Evolutionary conservation across 2,888 invertebrate species (phyloP), one percentile per base, ranked within the genome.

Genomic region (Mythimna impura): DNA sequence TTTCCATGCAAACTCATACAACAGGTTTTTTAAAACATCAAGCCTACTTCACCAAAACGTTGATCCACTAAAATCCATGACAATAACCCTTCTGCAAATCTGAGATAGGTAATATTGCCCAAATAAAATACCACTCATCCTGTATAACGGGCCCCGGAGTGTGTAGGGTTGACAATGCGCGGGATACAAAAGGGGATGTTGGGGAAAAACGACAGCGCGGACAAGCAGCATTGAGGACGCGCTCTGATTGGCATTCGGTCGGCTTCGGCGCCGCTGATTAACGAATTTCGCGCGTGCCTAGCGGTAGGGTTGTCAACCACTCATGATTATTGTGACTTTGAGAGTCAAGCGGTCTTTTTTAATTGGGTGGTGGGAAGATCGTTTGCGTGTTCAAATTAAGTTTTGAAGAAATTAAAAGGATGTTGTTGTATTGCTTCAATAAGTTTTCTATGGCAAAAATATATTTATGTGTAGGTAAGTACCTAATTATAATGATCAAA

Each of bases 281-380:
- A 91, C 90, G 91, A 91, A 92, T 91, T 89, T 91, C 87, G 77
- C 89, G 88, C 89, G 90, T 90, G 85, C 89, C 90, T 78, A 66
- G 69, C 17, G 62, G 30, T 60, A 87, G 85, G 85, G 87, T 52
- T 88, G 81, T 22, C 58, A 65, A 62, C 57, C 50, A 30, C 25
- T 66, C 62, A 60, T 57, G 30, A 71, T 66, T 58, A 66, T 81
- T 81, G 43, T 75, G 47, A 60, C 57, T 52, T 61, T 57, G 20
- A 52, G 68, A 20, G 22, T 52, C 47, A 80, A 57, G 52, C 30
- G 20, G 6, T 43, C 40, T 62, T 43, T 77, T 57, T 36, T 66
- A n/a, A 54, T 64, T 60, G 30, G 12, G n/a, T 52, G 1, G 8
- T 52, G 3, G 17, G 50, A n/a, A 52, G 50, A 6, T 20, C 47